These are phyloP conservation scores for Pteruthius melanotis DNA, from an alignment of 2,113 vertebrate species.

Conservation along the genomic window DNA sequence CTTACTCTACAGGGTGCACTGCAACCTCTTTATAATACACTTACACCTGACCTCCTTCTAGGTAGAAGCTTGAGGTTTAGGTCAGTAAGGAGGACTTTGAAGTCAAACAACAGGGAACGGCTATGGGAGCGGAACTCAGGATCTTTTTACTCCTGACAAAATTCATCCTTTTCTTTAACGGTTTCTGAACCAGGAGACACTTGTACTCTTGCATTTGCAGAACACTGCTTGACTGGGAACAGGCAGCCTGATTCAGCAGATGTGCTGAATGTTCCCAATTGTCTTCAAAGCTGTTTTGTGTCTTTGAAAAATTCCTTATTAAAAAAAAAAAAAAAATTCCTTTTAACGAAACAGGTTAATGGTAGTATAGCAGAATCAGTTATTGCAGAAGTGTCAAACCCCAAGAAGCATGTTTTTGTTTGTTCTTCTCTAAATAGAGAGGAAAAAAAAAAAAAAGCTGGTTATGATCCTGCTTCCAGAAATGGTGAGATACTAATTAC, in stretches of 20 bases:
- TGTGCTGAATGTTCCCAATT: background rate
- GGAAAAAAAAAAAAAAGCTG: background rate
- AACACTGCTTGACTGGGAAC: background rate
- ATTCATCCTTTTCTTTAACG: background rate
- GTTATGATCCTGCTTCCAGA: background rate
- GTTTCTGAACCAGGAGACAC: background rate
- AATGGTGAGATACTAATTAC: background rate
- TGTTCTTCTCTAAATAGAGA: background rate
- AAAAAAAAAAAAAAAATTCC: background rate
- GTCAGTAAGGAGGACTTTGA: background rate
- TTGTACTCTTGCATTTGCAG: background rate
- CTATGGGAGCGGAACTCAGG: background rate
- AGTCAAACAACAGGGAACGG: background rate
- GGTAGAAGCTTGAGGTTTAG: background rate
- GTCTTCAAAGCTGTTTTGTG: background rate
- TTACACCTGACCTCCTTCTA: background rate
- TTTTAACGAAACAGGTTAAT: background rate
- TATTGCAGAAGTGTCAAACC: background rate
- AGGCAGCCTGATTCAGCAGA: background rate
- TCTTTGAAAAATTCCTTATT: background rate
- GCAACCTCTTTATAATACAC: background rate
- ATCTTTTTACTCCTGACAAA: background rate
- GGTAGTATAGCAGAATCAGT: background rate
- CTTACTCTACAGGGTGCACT: background rate
- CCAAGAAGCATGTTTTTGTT: background rate